Percentiles rank a stretch among this genome's conserved stretches.
Evolutionary conservation across 2,113 vertebrate species (phyloP).

Genomic region (Micromys minutus): DNA sequence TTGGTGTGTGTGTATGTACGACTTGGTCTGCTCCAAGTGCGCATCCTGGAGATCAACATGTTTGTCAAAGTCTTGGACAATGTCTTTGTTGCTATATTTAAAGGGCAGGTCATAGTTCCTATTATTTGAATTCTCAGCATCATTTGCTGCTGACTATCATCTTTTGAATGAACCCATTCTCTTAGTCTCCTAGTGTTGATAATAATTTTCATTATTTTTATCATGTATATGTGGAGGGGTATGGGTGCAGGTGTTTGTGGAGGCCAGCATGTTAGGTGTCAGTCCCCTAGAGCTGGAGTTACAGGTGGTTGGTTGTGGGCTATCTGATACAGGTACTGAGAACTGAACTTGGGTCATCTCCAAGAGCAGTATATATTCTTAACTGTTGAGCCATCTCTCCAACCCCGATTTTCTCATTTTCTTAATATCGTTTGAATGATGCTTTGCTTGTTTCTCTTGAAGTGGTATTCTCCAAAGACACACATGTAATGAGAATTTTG

Average conservation of each 20-base stretch:
- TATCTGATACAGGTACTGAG: background rate
- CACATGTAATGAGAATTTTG: too few relatives aligned
- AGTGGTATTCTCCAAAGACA: background rate
- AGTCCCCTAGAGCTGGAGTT: background rate
- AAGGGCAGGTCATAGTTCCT: background rate
- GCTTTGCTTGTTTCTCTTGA: background rate
- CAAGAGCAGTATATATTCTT: background rate
- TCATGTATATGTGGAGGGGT: background rate
- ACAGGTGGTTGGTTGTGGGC: background rate
- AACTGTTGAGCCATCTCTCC: background rate
- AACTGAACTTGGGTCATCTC: background rate
- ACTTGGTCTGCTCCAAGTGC: background rate
- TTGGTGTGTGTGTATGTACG: background rate
- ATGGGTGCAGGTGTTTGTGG: background rate
- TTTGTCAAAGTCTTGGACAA: background rate
- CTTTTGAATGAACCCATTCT: background rate
- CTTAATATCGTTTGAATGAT: background rate
- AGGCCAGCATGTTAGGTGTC: background rate
- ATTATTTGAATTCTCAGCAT: background rate
- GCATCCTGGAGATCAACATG: background rate
- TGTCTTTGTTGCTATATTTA: background rate
- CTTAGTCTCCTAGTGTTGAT: background rate
- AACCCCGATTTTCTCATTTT: background rate
- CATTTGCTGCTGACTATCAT: background rate
- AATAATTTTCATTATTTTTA: background rate